Evolutionary conservation across 2,113 vertebrate genomes (phyloP).

Genomic region (Eonycteris spelaea): DNA sequence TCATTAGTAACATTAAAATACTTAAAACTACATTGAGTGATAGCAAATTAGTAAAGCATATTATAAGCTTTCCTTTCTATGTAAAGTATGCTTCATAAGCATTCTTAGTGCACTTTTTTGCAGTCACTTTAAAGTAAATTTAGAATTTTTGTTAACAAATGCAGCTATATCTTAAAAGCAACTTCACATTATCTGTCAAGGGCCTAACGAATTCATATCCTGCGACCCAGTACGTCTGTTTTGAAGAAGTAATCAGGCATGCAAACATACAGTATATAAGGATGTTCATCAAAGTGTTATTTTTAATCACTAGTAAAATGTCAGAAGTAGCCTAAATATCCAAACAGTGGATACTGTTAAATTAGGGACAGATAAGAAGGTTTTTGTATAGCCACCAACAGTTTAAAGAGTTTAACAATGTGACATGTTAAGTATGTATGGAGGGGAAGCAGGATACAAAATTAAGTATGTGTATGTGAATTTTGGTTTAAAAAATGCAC

Average conservation of each 20-base stretch:
- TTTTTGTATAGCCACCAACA: neutral
- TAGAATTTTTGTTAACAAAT: neutral
- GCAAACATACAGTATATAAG: neutral
- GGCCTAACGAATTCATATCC: neutral
- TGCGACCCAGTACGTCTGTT: neutral
- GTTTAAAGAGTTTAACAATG: neutral
- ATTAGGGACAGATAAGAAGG: neutral
- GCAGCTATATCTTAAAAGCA: neutral
- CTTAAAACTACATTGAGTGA: neutral
- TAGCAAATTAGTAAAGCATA: neutral
- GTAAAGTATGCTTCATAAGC: neutral
- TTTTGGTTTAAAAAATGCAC: neutral
- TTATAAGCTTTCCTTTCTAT: neutral
- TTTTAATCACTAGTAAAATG: neutral
- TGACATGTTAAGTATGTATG: neutral
- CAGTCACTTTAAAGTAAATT: neutral
- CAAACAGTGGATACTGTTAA: neutral
- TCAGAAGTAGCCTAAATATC: neutral
- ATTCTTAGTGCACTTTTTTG: neutral
- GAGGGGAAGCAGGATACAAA: neutral
- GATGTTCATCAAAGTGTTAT: neutral
- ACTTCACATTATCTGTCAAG: neutral
- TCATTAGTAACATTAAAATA: neutral
- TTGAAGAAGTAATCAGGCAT: neutral
- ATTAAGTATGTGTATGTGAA: neutral